Base-by-base conservation (phyloP, 2,888 invertebrate genomes). In the Xanthia icteritia region DNA sequence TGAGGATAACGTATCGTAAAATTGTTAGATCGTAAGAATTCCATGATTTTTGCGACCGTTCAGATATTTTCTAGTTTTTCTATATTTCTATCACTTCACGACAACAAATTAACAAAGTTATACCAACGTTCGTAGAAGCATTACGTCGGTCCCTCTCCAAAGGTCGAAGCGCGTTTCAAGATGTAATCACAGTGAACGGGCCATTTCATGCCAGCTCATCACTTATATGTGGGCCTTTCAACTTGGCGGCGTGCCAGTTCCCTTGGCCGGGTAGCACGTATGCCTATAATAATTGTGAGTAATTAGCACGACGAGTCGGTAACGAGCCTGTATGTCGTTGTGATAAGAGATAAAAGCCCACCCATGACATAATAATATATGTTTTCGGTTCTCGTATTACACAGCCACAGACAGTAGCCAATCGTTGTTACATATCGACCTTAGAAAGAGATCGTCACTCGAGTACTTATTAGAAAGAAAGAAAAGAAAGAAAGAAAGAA, bases 191-290 rank as follows among this genome's bases (percentile, higher is more conserved):
- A 61, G 51, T 23, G 61, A 81, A 73, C 67, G 64, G 61, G 42
- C 85, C 85, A 83, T 81, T 83, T 73, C 69, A 63, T 70, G 82
- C 85, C 82, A 84, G 76, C 83, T 83, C 85, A 85, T 85, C 83
- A 83, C 83, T 83, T 83, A 81, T 83, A 77, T 67, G 56, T 64
- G 68, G 75, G 61, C 85, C 75, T 84, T 84, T 79, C 85, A 76
- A 76, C 64, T 81, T 83, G 83, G 83, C 82, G 48, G 48, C 42
- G 31, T 27, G 83, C 83, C 83, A 83, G 77, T 51, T 69, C 65
- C 27, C 71, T 45, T 31, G 51, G 51, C 61, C n/a, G 63, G 67
- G 48, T 76, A 31, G 67, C 82, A 85, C 64, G 81, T 83, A 73
- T 76, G 83, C 75, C 77, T 77, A 82, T 73, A 82, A 78, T 74